Percentiles rank a stretch among this genome's conserved stretches.
Conservation (phyloP, 2,113 vertebrate genomes). For the Rhodinocichla rosea region DNA sequence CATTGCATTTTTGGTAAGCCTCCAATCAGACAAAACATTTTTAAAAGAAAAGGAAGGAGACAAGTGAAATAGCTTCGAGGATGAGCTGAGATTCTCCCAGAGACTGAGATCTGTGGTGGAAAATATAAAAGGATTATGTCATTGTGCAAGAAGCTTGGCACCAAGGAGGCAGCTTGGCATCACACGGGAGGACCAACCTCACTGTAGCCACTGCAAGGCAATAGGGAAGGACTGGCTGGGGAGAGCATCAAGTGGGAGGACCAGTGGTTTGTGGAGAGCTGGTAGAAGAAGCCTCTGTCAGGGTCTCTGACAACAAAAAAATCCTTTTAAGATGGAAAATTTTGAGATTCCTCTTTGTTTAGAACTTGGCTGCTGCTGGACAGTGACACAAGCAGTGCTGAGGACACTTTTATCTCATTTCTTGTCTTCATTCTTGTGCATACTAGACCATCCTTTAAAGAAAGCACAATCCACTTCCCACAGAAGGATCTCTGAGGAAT, state of each 20-base stretch:
- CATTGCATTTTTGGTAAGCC: background rate
- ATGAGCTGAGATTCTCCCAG: background rate
- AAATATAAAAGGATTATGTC: background rate
- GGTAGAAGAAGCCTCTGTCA: background rate
- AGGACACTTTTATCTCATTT: background rate
- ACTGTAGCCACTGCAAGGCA: rapidly evolving
- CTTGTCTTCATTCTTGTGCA: background rate
- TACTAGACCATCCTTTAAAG: background rate
- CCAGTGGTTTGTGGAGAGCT: background rate
- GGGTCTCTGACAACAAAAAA: background rate
- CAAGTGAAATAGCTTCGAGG: background rate
- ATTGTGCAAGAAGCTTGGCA: background rate
- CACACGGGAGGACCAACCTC: background rate
- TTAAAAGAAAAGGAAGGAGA: background rate
- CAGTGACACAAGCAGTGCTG: background rate
- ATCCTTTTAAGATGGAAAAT: background rate
- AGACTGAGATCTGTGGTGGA: rapidly evolving
- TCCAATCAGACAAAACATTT: background rate
- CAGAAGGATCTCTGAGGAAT: background rate
- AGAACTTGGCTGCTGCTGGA: background rate
- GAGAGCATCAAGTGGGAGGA: background rate
- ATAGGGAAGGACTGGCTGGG: background rate
- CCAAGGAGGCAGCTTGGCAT: background rate
- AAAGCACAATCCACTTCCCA: background rate
- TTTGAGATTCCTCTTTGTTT: background rate